Evolutionary conservation across 2,888 invertebrate genomes (phyloP).

Genomic region (Agonum fuliginosum): DNA sequence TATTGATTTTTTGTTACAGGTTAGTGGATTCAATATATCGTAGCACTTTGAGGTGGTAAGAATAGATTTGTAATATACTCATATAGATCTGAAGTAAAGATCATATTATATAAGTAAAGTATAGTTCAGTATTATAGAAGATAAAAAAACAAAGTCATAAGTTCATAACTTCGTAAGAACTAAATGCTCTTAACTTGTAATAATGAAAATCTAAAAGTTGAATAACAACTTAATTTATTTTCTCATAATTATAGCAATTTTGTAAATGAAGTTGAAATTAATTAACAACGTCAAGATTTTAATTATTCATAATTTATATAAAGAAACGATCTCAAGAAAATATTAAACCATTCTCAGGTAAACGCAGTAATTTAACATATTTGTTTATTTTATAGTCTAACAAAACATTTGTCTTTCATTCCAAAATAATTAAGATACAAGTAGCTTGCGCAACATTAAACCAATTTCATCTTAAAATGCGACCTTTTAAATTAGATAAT

Average conservation of each 20-base stretch:
- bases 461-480: neutral
- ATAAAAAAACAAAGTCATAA: no score
- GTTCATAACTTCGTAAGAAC: no score
- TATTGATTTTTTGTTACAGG: no score
- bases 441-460: neutral
- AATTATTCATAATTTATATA: neutral
- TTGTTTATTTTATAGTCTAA: neutral
- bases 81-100: no score
- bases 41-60: no score
- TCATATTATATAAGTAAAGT: no score
- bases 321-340: neutral
- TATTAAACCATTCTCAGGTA: neutral
- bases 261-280: neutral
- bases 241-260: neutral
- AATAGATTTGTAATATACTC: no score
- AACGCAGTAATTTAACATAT: neutral
- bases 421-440: conserved; percentile 27
- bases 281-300: neutral
- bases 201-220: no score
- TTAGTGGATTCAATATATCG: no score
- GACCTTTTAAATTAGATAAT: conserved; percentile 34
- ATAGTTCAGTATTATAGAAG: no score
- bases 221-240: no score
- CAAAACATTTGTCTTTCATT: neutral
- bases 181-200: no score